Evolutionary conservation across 2,113 vertebrate species (phyloP).

Genomic region (Tetraodon nigroviridis): DNA sequence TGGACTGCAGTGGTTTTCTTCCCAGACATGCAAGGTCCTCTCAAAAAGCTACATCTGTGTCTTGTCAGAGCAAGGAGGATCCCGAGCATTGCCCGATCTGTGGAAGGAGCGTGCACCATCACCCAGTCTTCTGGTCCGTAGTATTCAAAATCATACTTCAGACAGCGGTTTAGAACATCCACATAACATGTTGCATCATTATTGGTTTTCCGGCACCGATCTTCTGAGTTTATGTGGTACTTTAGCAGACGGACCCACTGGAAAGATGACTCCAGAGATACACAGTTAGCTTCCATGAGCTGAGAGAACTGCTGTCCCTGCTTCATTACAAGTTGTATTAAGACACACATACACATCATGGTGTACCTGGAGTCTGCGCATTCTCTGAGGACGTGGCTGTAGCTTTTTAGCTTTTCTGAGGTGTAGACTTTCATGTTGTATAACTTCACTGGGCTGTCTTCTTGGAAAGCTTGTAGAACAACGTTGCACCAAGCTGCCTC

Average conservation of each 20-base stretch:
- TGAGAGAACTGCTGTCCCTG: conserved; percentile 69
- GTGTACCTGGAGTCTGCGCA: conserved; percentile 24
- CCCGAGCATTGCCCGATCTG: conserved; percentile 74
- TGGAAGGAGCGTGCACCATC: conserved; percentile 68
- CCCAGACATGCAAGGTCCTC: conserved; percentile 71
- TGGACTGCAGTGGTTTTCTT: conserved; percentile 65
- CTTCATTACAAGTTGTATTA: conserved; percentile 65
- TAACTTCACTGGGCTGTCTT: conserved; percentile 26
- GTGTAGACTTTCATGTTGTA: conserved; percentile 43
- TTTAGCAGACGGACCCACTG: conserved; percentile 82
- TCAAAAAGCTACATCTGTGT: conserved; percentile 74
- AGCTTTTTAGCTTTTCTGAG: conserved; percentile 45
- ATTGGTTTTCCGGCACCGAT: neutral
- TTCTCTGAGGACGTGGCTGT: conserved; percentile 48
- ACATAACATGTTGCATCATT: conserved; percentile 59
- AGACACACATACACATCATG: conserved; percentile 49
- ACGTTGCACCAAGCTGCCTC: conserved; percentile 71
- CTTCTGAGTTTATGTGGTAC: conserved; percentile 65
- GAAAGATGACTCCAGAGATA: conserved; percentile 69
- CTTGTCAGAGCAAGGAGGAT: conserved; percentile 77
- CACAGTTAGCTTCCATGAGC: conserved; percentile 59
- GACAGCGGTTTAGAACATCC: conserved; percentile 69
- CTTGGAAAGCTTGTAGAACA: conserved; percentile 55
- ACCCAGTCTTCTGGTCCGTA: conserved; percentile 68
- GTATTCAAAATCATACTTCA: conserved; percentile 82